A percentile compares a stretch with the other conserved stretches of the same genome.
phyloP scores from a whole-genome alignment of 2,113 vertebrate species.

The Isichthys henryi region DNA sequence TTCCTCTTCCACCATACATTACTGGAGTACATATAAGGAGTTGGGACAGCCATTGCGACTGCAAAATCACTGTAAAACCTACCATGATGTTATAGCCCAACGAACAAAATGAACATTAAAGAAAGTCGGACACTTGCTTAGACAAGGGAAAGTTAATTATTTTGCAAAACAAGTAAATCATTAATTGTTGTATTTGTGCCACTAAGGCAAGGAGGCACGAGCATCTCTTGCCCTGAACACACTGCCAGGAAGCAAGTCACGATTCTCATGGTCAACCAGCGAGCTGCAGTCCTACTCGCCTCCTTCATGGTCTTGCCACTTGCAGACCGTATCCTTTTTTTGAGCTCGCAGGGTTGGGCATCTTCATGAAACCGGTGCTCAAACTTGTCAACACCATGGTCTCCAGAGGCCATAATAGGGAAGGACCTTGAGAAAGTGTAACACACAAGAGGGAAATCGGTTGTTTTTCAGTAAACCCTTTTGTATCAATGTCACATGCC shows the following conservation, averaged over 20 bases:
- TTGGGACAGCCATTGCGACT: not conserved
- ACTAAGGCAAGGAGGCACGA: not conserved
- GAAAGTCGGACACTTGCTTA: not conserved
- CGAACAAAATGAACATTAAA: not conserved
- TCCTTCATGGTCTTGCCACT: conserved; percentile 79
- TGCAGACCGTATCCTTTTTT: conserved; percentile 64
- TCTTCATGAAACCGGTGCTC: conserved; percentile 53
- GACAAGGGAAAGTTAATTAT: not conserved
- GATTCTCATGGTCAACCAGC: not conserved
- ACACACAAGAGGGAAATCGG: too few species aligned
- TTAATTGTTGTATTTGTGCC: not conserved
- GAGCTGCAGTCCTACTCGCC: conserved; percentile 46
- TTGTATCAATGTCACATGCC: not conserved
- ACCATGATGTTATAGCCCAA: not conserved
- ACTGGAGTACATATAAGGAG: not conserved
- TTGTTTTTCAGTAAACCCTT: not conserved
- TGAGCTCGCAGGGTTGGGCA: conserved; percentile 62
- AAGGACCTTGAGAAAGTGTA: conserved; percentile 51
- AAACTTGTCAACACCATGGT: conserved; percentile 68
- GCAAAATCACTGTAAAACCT: not conserved
- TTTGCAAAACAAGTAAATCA: not conserved
- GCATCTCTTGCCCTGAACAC: not conserved
- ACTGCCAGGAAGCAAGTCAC: not conserved
- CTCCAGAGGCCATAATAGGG: conserved; percentile 77
- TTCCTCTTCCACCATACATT: not conserved